Conservation (phyloP, 2,797 vertebrate genomes). For the Micromesistius poutassou region DNA sequence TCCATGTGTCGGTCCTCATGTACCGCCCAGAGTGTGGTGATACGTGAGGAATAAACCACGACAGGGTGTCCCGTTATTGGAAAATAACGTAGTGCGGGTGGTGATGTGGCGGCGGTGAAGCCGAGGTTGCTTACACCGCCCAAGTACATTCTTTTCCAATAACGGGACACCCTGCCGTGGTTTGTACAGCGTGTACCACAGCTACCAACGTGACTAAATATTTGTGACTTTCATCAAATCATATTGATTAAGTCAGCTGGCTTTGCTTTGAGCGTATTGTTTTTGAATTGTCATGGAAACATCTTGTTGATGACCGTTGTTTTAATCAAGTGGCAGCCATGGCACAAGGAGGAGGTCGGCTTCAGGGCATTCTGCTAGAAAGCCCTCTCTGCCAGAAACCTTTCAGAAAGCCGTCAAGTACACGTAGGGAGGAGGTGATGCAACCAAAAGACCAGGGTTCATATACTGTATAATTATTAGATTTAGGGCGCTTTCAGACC, state of each 20-base stretch:
- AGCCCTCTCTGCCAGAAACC: too few relatives aligned
- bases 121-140: too few relatives aligned
- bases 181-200: background rate
- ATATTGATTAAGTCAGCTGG: background rate
- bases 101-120: too few relatives aligned
- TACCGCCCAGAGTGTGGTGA: background rate
- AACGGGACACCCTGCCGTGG: background rate
- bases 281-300: background rate
- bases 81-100: background rate
- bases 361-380: too few relatives aligned
- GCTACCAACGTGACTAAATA: background rate
- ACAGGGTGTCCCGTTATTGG: too few relatives aligned
- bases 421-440: too few relatives aligned
- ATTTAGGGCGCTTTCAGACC: too few relatives aligned
- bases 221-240: background rate
- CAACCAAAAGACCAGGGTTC: too few relatives aligned
- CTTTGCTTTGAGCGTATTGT: background rate
- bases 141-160: background rate
- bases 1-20: conserved; percentile 12
- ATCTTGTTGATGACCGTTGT: background rate
- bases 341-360: too few relatives aligned
- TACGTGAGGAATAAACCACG: background rate
- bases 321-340: too few relatives aligned
- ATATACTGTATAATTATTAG: too few relatives aligned
- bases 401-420: too few relatives aligned